Percentiles rank a stretch among this genome's conserved stretches.
Conservation (phyloP, 1,140 invertebrate genomes). For the Leptinotarsa defecta region DNA sequence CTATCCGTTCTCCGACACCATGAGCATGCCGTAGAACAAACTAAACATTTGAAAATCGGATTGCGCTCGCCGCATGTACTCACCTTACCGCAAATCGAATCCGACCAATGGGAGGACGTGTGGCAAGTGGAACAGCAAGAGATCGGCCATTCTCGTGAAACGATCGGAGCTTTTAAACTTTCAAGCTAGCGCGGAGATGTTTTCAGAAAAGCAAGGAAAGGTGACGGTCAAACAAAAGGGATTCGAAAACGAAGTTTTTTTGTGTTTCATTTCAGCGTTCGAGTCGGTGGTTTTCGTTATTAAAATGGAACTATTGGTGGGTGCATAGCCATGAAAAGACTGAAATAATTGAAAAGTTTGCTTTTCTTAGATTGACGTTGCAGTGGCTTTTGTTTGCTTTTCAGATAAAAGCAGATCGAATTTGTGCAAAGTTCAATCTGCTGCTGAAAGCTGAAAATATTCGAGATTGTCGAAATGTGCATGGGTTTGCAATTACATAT, state of each 20-base stretch:
- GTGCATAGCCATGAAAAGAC: background rate
- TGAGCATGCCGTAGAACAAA: constrained; percentile 28
- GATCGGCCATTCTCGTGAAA: constrained; percentile 19
- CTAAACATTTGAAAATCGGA: constrained; percentile 36
- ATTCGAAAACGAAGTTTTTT: background rate
- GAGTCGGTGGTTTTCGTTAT: background rate
- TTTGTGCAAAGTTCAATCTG: background rate
- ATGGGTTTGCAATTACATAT: too few species aligned
- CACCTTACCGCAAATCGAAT: constrained; percentile 30
- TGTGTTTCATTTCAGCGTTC: background rate
- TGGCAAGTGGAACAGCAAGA: constrained; percentile 17
- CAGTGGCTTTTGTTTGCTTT: background rate
- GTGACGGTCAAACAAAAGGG: background rate
- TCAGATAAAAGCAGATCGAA: background rate
- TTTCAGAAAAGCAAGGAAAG: constrained; percentile 2
- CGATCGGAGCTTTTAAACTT: constrained; percentile 27
- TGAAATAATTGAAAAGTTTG: background rate
- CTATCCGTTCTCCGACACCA: constrained; percentile 1
- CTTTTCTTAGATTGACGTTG: background rate
- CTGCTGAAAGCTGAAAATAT: background rate
- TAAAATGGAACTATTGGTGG: background rate
- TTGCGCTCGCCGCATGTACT: constrained; percentile 26
- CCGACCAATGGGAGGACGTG: constrained; percentile 27
- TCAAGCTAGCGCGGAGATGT: constrained; percentile 12
- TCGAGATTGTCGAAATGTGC: background rate